Evolutionary conservation across 2,113 vertebrate genomes (phyloP), one percentile per base, ranked within the genome.

Genomic region (Chloropsis cyanopogon): DNA sequence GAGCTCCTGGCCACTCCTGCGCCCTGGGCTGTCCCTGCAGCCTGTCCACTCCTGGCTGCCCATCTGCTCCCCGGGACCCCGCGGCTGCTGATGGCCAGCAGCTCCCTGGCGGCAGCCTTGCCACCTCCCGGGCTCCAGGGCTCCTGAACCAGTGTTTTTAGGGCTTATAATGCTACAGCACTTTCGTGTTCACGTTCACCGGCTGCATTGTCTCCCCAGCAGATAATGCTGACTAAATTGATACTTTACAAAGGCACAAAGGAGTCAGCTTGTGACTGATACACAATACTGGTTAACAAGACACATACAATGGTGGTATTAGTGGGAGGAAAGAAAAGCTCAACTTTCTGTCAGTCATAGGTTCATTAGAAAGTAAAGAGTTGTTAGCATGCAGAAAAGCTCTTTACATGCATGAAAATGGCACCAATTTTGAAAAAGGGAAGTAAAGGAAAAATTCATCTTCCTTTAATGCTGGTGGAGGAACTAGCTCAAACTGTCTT

Each of bases 231-330:
- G 94, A 96, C 94, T 95, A 90, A 94, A 96, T 53, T 77, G 94
- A 94, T 96, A 94, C 86, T 96, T 96, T 56, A 95, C 93, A 96
- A 93, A 94, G 93, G 86, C 92, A 97, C 96, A 94, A 96, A 96
- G 94, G 94, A 97, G 93, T 73, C 92, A 96, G 95, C 93, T 95
- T 96, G 95, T 96, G 95, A 95, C 92, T 96, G 94, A 96, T 96
- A 96, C 95, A 93, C 94, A 96, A 92, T 96, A 57, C 90, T 92
- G 88, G 88, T 90, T 92, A 97, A 93, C 93, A 95, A 83, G 94
- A 64, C 80, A 15, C 72, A 39, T 56, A 95, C 94, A 96, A 96
- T 96, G 86, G 86, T 71, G 90, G 93, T 96, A 92, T 96, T 97
- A 96, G 95, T 83, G 88, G 90, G 92, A 95, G 95, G 96, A 96